These are phyloP conservation scores for Melanogrammus aeglefinus DNA, from an alignment of 2,797 vertebrate genomes.

Conservation along the genomic window DNA sequence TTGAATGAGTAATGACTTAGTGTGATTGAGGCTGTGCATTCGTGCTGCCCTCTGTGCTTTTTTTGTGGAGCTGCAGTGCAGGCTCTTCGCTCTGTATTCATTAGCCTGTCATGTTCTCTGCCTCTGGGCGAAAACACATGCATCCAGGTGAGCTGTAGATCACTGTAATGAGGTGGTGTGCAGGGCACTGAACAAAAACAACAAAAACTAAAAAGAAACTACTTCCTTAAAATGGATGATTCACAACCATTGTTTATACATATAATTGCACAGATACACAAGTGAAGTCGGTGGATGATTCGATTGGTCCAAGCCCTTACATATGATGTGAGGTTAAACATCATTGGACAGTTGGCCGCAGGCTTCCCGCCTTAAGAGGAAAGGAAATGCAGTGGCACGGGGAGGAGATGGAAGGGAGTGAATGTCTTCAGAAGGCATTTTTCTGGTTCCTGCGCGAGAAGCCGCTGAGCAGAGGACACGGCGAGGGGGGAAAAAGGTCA, in stretches of 20 bases:
- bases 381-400: conserved; percentile 25
- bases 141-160: neutral
- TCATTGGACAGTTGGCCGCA: conserved; percentile 24
- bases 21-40: neutral
- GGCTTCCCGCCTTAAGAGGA: conserved; percentile 28
- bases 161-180: neutral
- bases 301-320: neutral
- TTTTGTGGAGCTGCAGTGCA: neutral
- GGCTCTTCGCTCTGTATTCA: neutral
- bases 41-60: neutral
- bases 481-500: conserved; percentile 32
- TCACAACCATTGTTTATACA: neutral
- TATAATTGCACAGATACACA: neutral
- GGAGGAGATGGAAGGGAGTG: conserved; percentile 12
- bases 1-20: neutral
- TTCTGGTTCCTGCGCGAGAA: conserved; percentile 30
- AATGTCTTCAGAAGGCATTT: conserved; percentile 47
- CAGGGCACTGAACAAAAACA: neutral
- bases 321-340: neutral
- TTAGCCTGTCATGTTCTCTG: neutral
- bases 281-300: neutral
- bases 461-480: conserved; percentile 28
- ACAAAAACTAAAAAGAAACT: neutral
- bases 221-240: neutral
- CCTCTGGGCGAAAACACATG: neutral